Percentiles rank a stretch among this genome's conserved stretches.
Evolutionary conservation across 1,140 invertebrate genomes (phyloP).

Genomic region (Heterodera schachtii): DNA sequence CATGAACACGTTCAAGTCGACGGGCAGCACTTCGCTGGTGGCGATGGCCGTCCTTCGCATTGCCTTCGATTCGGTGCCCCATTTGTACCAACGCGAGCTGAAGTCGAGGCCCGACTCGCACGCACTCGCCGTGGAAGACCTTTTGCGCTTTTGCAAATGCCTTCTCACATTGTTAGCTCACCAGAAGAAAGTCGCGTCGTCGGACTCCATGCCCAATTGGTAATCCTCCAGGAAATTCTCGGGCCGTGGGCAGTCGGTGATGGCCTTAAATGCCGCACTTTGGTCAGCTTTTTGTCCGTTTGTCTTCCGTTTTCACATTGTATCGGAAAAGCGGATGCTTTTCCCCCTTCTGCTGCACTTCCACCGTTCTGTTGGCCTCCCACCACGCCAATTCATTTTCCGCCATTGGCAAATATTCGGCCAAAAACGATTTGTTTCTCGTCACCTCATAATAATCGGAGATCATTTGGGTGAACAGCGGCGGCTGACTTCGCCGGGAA

Average conservation of each 20-base stretch:
- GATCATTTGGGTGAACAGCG: constrained; percentile 82
- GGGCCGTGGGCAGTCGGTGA: constrained; percentile 44
- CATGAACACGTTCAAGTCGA: constrained; percentile 81
- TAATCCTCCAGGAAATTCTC: constrained; percentile 48
- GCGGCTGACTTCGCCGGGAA: constrained; percentile 77
- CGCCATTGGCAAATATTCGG: constrained; percentile 48
- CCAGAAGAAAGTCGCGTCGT: constrained; percentile 29
- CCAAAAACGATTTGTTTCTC: constrained; percentile 71
- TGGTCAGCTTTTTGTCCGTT: background rate
- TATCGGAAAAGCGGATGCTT: constrained; percentile 33
- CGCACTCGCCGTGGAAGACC: constrained; percentile 43
- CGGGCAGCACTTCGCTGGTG: constrained; percentile 74
- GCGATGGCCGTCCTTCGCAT: constrained; percentile 38
- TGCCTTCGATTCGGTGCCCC: constrained; percentile 4
- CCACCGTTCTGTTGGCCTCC: constrained; percentile 43
- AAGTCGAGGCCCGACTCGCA: constrained; percentile 69
- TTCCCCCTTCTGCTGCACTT: constrained; percentile 12
- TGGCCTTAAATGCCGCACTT: constrained; percentile 25
- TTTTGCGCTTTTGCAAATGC: background rate
- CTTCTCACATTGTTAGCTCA: background rate
- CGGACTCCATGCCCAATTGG: constrained; percentile 30
- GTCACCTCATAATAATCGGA: constrained; percentile 74
- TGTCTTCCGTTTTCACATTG: background rate
- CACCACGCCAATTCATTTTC: constrained; percentile 59
- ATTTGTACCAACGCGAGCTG: constrained; percentile 80